Percentiles rank a stretch among this genome's conserved stretches.
These are phyloP conservation scores for Passer domesticus DNA, from an alignment of 2,113 vertebrate species.

Conservation along the genomic window DNA sequence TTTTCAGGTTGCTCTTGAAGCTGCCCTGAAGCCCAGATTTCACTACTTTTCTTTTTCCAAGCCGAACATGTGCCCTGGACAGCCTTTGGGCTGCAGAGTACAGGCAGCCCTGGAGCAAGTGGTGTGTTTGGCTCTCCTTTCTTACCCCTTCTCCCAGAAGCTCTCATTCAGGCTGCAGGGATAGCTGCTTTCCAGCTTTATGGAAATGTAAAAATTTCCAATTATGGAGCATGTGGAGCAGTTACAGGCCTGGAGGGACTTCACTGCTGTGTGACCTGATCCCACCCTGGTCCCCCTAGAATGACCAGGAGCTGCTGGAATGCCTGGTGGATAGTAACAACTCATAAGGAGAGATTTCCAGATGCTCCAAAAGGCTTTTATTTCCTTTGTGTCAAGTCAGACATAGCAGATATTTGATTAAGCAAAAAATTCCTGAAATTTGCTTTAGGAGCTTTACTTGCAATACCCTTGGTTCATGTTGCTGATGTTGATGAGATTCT, in stretches of 20 bases:
- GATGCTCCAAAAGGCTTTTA: neutral
- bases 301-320: neutral
- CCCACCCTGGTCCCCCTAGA: too few species aligned
- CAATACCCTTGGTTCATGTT: neutral
- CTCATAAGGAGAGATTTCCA: neutral
- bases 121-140: neutral
- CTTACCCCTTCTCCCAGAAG: neutral
- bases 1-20: neutral
- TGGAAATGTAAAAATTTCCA: neutral
- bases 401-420: neutral
- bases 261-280: neutral
- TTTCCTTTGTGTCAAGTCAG: neutral
- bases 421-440: neutral
- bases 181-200: neutral
- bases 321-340: too few species aligned
- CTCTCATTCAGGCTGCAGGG: rapidly evolving
- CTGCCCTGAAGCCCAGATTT: neutral
- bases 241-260: neutral
- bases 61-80: neutral
- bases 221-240: neutral
- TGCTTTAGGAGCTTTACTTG: neutral
- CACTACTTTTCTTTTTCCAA: neutral
- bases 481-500: neutral
- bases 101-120: neutral
- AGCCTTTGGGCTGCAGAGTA: neutral